Conservation (phyloP, 2,113 vertebrate genomes). For the Martes martes region DNA sequence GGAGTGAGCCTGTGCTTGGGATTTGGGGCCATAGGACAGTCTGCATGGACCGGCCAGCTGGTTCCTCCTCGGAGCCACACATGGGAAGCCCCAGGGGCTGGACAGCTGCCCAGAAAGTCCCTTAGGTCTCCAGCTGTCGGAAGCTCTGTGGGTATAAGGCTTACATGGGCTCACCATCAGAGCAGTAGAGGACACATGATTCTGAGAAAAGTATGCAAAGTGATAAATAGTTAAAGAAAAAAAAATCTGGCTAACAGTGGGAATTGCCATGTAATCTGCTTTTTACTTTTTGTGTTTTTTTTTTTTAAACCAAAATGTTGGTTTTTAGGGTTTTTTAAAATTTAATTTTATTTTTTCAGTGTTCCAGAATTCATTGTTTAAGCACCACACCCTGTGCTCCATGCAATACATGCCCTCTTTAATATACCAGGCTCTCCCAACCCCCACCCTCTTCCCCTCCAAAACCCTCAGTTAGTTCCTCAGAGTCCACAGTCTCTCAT, state of each 20-base stretch:
- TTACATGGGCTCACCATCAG: too few relatives aligned
- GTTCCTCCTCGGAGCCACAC: not conserved
- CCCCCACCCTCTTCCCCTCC: too few relatives aligned
- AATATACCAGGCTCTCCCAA: too few relatives aligned
- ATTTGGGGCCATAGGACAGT: not conserved
- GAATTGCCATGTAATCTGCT: not conserved
- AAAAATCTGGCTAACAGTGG: not conserved
- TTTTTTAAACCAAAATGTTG: not conserved
- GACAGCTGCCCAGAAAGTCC: not conserved
- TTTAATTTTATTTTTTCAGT: too few relatives aligned
- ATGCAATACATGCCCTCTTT: too few relatives aligned
- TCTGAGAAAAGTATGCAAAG: not conserved
- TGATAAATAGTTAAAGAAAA: not conserved
- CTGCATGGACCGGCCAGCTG: too few relatives aligned
- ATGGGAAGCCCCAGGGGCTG: not conserved
- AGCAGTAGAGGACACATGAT: not conserved
- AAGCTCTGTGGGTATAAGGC: too few relatives aligned
- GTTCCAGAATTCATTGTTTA: too few relatives aligned
- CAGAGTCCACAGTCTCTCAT: too few relatives aligned
- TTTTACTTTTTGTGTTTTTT: not conserved
- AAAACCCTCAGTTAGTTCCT: too few relatives aligned
- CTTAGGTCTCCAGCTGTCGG: not conserved
- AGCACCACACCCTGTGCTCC: too few relatives aligned
- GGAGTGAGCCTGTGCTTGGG: rapidly evolving
- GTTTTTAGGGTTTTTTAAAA: not conserved